These are phyloP conservation scores for Actias luna DNA, from an alignment of 2,888 invertebrate species.

Conservation along the genomic window DNA sequence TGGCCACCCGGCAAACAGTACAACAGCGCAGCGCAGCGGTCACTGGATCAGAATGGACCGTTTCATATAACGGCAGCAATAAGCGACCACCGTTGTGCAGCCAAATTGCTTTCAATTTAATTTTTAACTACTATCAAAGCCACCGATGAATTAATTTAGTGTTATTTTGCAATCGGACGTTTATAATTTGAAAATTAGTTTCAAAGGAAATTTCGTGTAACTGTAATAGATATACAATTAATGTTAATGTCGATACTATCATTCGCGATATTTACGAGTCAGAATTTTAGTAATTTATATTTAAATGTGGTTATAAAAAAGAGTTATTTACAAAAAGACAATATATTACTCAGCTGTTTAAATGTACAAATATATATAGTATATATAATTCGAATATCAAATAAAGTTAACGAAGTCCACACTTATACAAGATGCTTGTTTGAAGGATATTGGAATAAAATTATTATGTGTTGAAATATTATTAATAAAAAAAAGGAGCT, in stretches of 20 bases:
- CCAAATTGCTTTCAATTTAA: not conserved
- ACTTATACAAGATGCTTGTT: too few species aligned
- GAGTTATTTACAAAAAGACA: not conserved
- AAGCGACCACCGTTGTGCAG: not conserved
- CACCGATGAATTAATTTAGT: not conserved
- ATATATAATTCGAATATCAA: not conserved
- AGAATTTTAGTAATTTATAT: not conserved
- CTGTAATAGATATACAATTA: not conserved
- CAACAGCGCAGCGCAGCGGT: not conserved
- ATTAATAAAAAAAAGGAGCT: too few species aligned
- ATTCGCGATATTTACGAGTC: not conserved
- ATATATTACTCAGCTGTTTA: not conserved
- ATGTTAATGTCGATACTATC: not conserved
- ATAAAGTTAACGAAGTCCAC: not conserved
- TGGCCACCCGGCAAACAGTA: conserved; percentile 19
- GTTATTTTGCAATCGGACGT: not conserved
- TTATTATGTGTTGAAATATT: not conserved
- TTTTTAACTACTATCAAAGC: conserved; percentile 3
- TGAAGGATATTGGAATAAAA: not conserved
- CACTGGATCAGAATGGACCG: conserved; percentile 1
- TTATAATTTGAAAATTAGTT: not conserved
- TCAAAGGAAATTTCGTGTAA: not conserved
- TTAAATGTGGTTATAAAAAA: not conserved
- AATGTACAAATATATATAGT: not conserved
- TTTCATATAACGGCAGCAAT: conserved; percentile 4